Base-by-base conservation (phyloP, 2,888 invertebrate genomes). In the Pachydiplax longipennis region DNA sequence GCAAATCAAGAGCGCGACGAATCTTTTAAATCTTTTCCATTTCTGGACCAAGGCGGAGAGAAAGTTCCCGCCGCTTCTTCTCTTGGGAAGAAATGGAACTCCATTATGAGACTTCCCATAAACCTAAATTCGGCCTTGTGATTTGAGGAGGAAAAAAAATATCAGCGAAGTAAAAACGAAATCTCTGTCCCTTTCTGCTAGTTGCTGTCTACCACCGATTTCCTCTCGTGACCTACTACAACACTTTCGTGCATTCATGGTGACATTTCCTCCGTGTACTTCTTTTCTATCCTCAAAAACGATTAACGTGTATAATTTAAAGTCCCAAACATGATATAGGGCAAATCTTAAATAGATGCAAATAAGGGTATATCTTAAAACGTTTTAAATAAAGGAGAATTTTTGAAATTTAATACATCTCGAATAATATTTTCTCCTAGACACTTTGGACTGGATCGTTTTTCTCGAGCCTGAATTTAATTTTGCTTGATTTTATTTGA, bases 1-100 rank as follows among this genome's bases (percentile, higher is more conserved):
- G 87, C 58, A 61, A 87, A 87, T 87, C 87, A 87, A 87, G 87
- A 48, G 87, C 87, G 61, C 35, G 61, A 61, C 87, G 87, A 87
- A 87, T 87, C 61, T 83, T 87, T 87, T 61, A 58, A 35, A 12
- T 53, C 65, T 61, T 87, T 61, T 65, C 82, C 83, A 83, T 58
- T 58, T 58, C 22, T 58, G n/a, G n/a, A 25, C 53, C 35, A 15
- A 18, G 35, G 53, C n/a, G 31, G 31, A 61, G 87, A 87, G 87
- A 87, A 87, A 87, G 87, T 65, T 87, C 31, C n/a, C 15, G 18
- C 25, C 58, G 35, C 58, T 22, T 48, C 53, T 25, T 8, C 37
- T n/a, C 83, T 58, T 15, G 18, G 12, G 10, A 10, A 73, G 31
- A 73, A 31, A 73, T 25, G 73, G 31, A 73, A 73, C 73, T 73